Conservation (phyloP, 2,113 vertebrate species). For the Pelodiscus sinensis region DNA sequence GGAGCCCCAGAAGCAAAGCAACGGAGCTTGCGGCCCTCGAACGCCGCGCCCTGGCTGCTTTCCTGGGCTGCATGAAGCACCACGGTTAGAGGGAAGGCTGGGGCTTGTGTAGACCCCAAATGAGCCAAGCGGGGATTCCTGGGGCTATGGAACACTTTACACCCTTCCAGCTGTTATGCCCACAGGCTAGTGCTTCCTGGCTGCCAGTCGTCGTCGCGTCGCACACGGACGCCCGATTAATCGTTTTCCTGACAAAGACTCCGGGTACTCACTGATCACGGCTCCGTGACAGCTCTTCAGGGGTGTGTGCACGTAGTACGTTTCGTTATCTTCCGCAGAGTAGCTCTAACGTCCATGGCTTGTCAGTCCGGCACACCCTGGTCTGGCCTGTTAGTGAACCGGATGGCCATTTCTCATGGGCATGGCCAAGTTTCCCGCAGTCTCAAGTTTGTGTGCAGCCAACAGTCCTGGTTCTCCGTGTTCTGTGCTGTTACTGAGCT, state of each 20-base stretch:
- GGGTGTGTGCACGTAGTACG: not conserved
- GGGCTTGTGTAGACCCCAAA: not conserved
- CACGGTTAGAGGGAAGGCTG: not conserved
- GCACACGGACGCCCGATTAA: not conserved
- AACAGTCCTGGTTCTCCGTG: too few species aligned
- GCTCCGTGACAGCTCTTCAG: not conserved
- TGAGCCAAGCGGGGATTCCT: not conserved
- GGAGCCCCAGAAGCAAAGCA: not conserved
- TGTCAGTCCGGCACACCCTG: not conserved
- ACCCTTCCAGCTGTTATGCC: not conserved
- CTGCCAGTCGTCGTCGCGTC: not conserved
- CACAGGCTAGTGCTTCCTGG: not conserved
- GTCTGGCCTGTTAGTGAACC: too few species aligned
- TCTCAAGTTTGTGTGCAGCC: too few species aligned
- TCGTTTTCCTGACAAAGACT: not conserved
- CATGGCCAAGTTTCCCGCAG: too few species aligned
- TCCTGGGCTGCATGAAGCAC: not conserved
- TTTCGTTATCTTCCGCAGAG: not conserved
- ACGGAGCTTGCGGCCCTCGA: not conserved
- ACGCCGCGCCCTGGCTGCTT: not conserved
- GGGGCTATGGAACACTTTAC: not conserved
- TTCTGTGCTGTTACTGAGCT: too few species aligned
- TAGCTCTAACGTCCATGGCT: not conserved
- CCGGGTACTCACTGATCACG: not conserved
- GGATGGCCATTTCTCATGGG: too few species aligned